Evolutionary conservation across 1,140 invertebrate genomes (phyloP), one percentile per base, ranked within the genome.

Genomic region (Drosophila teissieri): DNA sequence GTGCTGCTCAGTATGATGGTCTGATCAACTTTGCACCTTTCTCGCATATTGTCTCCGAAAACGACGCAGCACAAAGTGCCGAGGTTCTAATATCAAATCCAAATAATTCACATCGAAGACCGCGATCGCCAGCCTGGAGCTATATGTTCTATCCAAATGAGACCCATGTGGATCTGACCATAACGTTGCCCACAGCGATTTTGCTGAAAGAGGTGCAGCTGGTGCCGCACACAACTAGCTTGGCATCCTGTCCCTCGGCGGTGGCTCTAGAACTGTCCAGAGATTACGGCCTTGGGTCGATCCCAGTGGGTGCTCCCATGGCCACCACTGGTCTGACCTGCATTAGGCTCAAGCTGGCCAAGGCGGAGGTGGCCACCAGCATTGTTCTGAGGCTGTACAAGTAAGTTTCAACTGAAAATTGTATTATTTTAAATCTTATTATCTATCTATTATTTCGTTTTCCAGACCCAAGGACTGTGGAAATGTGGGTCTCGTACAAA

Each of bases 71-170:
- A 4, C 96, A 97, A 91, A 95, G 97, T 7, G 96, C 97, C 0
- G 97, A 98, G 90, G 96, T 97, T 46, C 93, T 98, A 2, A 96
- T 98, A 61, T 95, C 95, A 78, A 94, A 96, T 8, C 96, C 96
- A 27, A 83, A 94, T 92, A 95, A 95, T 0, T 95, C 96, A 14
- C 96, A 98, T 77, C 93, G 97, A 73, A 93, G 97, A 73, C 96
- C 97, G 1, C 94, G 97, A 56, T 96, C 96, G 7, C 96, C 97
- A 2, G 96, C 97, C 44, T 98, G 97, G 96, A 96, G 96, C 36
- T 98, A 98, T 92, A 97, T 98, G 92, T 98, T 98, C 93, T 97
- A 97, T 92, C 96, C 97, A 1, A 96, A 97, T 78, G 97, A 98
- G 93, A 95, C 95, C 10, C 97, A 96, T 93, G 95, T 98, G 1